Conservation (phyloP, 2,888 invertebrate species). For the Erebia palarica region DNA sequence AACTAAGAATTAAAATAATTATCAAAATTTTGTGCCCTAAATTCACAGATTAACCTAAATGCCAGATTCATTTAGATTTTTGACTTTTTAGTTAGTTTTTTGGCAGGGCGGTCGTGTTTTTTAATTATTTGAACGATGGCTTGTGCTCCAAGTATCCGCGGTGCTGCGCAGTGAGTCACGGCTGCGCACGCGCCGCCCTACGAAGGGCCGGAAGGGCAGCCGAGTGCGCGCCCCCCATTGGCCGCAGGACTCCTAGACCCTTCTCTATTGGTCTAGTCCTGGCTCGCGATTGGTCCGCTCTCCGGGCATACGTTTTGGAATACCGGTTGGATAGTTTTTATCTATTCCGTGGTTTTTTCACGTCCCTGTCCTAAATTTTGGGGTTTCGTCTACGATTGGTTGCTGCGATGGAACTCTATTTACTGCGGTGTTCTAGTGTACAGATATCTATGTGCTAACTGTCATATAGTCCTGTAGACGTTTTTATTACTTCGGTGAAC, state of each 20-base stretch:
- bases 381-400: slow-evolving; percentile 12
- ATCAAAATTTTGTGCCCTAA: too few relatives aligned
- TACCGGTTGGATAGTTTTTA: slow-evolving; percentile 30
- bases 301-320: slow-evolving; percentile 29
- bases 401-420: not conserved
- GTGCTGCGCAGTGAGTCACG: not conserved
- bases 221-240: slow-evolving; percentile 45
- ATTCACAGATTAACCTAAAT: too few relatives aligned
- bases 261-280: slow-evolving; percentile 44
- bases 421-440: not conserved
- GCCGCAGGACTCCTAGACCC: slow-evolving; percentile 45
- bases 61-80: too few relatives aligned
- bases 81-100: too few relatives aligned
- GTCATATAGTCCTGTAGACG: not conserved
- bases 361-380: slow-evolving; percentile 6
- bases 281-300: slow-evolving; percentile 35
- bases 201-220: slow-evolving; percentile 41
- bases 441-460: not conserved
- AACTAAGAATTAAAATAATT: too few relatives aligned
- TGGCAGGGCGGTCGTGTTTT: too few relatives aligned
- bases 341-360: slow-evolving; percentile 22
- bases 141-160: not conserved
- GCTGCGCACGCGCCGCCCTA: not conserved
- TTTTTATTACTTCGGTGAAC: not conserved
- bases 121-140: too few relatives aligned